Base-by-base conservation (phyloP, 2,888 invertebrate genomes). In the Campaea margaritaria region DNA sequence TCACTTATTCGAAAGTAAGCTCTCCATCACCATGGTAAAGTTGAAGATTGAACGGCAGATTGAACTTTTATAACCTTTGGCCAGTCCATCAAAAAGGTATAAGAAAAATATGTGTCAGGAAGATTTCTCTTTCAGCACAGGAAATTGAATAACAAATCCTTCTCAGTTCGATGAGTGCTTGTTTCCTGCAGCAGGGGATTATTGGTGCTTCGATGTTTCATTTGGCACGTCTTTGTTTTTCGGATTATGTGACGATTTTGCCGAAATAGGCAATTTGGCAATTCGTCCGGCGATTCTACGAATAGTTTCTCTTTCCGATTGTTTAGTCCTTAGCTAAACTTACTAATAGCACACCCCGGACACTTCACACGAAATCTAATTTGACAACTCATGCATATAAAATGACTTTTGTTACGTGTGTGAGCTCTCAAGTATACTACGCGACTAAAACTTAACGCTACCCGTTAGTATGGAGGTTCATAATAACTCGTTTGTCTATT, bases 111-210 rank as follows among this genome's bases (percentile, higher is more conserved):
- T 62, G 58, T 58, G 51, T 55, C 54, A 49, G 47, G 13, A 56
- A 55, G 57, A 64, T 63, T 59, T 57, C 54, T 58, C 59, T 58
- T 57, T 64, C 67, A 57, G 66, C 64, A 66, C 65, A 64, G 69
- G 69, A 69, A 67, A 69, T 69, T 65, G 67, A 69, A 69, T 67
- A 66, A 67, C 64, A 69, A 69, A 67, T 67, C 67, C 64, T 67
- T 63, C 56, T 63, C 58, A 49, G 47, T 43, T 52, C 39, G 58
- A 64, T 65, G 64, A 69, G 64, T 62, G 64, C 53, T 42, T 62
- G 62, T 62, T 67, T 67, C 65, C 69, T 56, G 53, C 51, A 57
- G 58, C 52, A n/a, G 46, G 13, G 54, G 64, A 59, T 62, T 63
- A 60, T 63, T 61, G 60, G 41, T 60, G 44, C 39, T 54, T 43